A percentile compares a stretch with the other conserved stretches of the same genome.
These are phyloP conservation scores for Microctenopoma stevenorrisi DNA, from an alignment of 2,797 vertebrate genomes.

Conservation along the genomic window DNA sequence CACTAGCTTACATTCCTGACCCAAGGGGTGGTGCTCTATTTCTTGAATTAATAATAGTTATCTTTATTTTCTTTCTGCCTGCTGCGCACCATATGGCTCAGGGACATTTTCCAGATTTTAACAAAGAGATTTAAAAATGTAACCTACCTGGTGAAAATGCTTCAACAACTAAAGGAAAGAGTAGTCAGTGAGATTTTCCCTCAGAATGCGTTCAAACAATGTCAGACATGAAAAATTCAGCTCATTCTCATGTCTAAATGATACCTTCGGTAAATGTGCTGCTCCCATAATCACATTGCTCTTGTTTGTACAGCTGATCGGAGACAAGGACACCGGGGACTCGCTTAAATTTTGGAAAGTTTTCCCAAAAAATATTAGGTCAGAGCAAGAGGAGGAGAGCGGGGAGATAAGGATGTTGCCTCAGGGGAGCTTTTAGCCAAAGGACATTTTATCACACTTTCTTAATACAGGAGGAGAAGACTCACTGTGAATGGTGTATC, in stretches of 20 bases:
- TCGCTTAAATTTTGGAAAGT: slow-evolving; percentile 22
- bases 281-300: slow-evolving; percentile 21
- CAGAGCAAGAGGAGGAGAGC: slow-evolving; percentile 15
- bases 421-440: slow-evolving; percentile 19
- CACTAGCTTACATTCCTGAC: slow-evolving; percentile 9
- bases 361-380: slow-evolving; percentile 43
- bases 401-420: slow-evolving; percentile 32
- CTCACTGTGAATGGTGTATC: background rate
- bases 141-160: slow-evolving; percentile 19
- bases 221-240: slow-evolving; percentile 48
- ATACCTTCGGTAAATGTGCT: slow-evolving; percentile 6
- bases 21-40: background rate
- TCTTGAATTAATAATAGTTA: slow-evolving; percentile 33
- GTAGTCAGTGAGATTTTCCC: background rate
- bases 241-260: slow-evolving; percentile 35
- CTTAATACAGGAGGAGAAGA: background rate
- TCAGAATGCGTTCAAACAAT: slow-evolving; percentile 40
- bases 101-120: slow-evolving; percentile 25
- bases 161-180: background rate
- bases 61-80: slow-evolving; percentile 17
- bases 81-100: background rate
- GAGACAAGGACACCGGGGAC: slow-evolving; percentile 12
- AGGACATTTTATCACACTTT: slow-evolving; percentile 27
- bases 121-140: slow-evolving; percentile 33
- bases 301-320: slow-evolving; percentile 35